A percentile compares a stretch with the other conserved stretches of the same genome.
Conservation (phyloP, 2,113 vertebrate genomes). For the Pyxicephalus adspersus region DNA sequence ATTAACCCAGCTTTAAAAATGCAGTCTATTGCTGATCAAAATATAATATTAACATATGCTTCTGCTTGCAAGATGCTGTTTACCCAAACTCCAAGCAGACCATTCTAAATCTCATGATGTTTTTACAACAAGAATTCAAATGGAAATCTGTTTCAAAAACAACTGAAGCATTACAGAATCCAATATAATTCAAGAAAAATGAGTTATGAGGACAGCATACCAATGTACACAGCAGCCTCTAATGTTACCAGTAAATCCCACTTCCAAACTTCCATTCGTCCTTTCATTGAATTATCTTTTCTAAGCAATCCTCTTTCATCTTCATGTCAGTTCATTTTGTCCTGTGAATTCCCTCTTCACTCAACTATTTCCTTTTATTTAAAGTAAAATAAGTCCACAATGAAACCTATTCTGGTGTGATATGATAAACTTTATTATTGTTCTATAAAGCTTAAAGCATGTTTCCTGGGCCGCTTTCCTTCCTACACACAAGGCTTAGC, state of each 20-base stretch:
- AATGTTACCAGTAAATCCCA: background rate
- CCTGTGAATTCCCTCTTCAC: no score
- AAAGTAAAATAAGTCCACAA: no score
- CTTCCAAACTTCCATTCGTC: background rate
- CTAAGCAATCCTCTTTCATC: background rate
- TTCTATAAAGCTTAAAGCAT: no score
- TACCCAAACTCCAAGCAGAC: background rate
- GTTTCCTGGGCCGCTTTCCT: no score
- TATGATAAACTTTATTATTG: no score
- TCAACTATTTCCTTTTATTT: no score
- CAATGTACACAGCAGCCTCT: background rate
- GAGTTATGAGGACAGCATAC: slow-evolving; percentile 5
- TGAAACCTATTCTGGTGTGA: no score
- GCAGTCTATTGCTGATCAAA: background rate
- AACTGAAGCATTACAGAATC: slow-evolving; percentile 19
- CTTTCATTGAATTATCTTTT: background rate
- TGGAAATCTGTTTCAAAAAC: slow-evolving; percentile 35
- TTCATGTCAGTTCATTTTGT: background rate
- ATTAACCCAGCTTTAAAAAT: background rate
- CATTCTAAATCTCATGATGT: slow-evolving; percentile 22
- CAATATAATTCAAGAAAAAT: slow-evolving; percentile 15
- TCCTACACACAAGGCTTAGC: no score
- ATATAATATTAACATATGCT: slow-evolving; percentile 5
- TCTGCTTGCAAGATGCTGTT: background rate
- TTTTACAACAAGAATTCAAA: slow-evolving; percentile 42